Evolutionary conservation across 2,797 vertebrate genomes (phyloP).

Genomic region (Enteromius thamalakanensis): DNA sequence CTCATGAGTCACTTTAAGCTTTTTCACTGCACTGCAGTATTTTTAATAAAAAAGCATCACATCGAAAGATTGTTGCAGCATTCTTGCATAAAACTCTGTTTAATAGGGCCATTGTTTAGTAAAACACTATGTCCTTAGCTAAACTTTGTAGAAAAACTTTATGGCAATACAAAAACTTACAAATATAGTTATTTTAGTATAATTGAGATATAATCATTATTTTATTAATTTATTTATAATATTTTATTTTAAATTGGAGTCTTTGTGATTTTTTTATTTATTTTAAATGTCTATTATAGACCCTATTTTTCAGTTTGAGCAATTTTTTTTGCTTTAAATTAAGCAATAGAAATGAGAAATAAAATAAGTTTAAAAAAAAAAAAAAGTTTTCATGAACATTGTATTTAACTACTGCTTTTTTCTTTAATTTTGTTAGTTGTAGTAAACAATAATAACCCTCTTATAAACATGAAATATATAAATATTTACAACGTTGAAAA

Average conservation of each 20-base stretch:
- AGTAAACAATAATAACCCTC: no score
- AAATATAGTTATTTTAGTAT: not conserved
- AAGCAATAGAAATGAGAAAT: no score
- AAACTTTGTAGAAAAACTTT: not conserved
- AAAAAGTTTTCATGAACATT: no score
- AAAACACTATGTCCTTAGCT: not conserved
- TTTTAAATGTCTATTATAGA: not conserved
- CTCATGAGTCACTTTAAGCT: conserved; percentile 21
- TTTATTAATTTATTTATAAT: not conserved
- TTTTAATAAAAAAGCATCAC: not conserved
- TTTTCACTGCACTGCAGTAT: conserved; percentile 12
- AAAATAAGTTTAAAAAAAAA: no score
- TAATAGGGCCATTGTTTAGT: not conserved
- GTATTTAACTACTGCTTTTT: no score
- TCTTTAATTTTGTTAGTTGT: no score
- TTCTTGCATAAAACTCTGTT: conserved; percentile 7
- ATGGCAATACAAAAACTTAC: not conserved
- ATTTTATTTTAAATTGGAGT: not conserved
- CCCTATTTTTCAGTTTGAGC: no score
- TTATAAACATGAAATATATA: no score
- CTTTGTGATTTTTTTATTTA: not conserved
- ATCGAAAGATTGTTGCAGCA: conserved; percentile 8
- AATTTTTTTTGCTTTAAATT: no score
- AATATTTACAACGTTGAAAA: no score
- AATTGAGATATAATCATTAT: not conserved